Percentiles rank a stretch among this genome's conserved stretches.
Evolutionary conservation across 2,113 vertebrate genomes (phyloP).

Genomic region (Gambusia holbrooki): DNA sequence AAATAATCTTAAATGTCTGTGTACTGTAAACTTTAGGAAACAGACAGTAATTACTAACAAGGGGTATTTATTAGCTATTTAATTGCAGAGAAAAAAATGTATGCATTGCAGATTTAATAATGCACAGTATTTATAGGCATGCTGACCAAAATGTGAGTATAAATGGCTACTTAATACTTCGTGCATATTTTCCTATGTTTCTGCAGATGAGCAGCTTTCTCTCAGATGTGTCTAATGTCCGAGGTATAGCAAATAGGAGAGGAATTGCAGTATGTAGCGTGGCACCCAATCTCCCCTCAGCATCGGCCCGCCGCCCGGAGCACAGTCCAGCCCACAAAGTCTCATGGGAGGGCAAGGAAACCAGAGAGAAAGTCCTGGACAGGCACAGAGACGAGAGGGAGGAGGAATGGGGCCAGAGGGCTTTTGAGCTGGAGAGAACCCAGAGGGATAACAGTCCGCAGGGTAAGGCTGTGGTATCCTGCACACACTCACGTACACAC

Average conservation of each 20-base stretch:
- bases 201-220: slow-evolving; percentile 91
- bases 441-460: slow-evolving; percentile 63
- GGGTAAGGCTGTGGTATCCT: slow-evolving; percentile 56
- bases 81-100: not conserved
- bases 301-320: slow-evolving; percentile 84
- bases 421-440: slow-evolving; percentile 69
- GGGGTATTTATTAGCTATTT: not conserved
- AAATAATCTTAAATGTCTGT: not conserved
- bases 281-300: slow-evolving; percentile 88
- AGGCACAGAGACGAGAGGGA: slow-evolving; percentile 64
- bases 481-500: slow-evolving; percentile 7
- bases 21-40: not conserved
- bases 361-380: slow-evolving; percentile 70
- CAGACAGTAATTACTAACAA: no score
- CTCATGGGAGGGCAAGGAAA: slow-evolving; percentile 86
- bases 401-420: slow-evolving; percentile 74
- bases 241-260: slow-evolving; percentile 81
- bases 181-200: not conserved
- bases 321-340: slow-evolving; percentile 90
- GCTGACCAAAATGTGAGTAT: not conserved
- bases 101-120: no score
- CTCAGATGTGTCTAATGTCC: slow-evolving; percentile 84
- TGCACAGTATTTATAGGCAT: not conserved
- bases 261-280: slow-evolving; percentile 97
- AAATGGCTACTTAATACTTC: not conserved